A percentile compares a stretch with the other conserved stretches of the same genome.
Evolutionary conservation across 2,797 vertebrate genomes (phyloP).

Genomic region (Myotis pilosus): DNA sequence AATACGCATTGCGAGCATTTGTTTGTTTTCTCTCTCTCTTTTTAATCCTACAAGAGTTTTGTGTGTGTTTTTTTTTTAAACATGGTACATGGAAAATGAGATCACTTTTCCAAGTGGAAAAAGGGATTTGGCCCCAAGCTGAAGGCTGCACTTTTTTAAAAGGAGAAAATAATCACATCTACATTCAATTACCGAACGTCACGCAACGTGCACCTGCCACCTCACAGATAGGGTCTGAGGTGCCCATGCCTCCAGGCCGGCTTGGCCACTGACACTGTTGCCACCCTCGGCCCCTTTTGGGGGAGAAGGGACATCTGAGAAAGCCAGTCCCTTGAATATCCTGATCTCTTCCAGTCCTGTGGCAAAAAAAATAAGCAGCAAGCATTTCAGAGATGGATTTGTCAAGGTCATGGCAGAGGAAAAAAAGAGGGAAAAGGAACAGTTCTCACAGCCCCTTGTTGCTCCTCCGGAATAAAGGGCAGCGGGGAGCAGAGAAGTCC

Average conservation of each 20-base stretch:
- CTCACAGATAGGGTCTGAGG: constrained; percentile 14
- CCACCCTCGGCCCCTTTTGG: constrained; percentile 63
- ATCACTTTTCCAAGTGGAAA: constrained; percentile 74
- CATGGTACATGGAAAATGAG: constrained; percentile 81
- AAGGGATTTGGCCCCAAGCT: constrained; percentile 77
- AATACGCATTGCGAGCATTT: constrained; percentile 78
- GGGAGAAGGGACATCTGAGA: constrained; percentile 63
- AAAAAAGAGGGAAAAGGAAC: constrained; percentile 70
- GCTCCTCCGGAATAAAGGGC: constrained; percentile 84
- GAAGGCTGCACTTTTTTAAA: constrained; percentile 67
- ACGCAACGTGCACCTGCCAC: constrained; percentile 89
- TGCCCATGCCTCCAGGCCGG: background rate
- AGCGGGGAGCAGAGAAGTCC: constrained; percentile 79
- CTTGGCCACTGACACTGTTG: constrained; percentile 62
- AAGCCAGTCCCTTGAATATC: constrained; percentile 78
- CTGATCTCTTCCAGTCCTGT: constrained; percentile 77
- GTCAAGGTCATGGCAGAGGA: constrained; percentile 83
- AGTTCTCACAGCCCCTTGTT: constrained; percentile 80
- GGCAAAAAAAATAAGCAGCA: constrained; percentile 79
- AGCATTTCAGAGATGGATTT: constrained; percentile 85
- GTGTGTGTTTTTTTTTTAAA: constrained; percentile 31
- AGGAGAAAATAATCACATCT: constrained; percentile 67
- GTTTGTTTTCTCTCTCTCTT: constrained; percentile 79
- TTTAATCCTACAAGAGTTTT: constrained; percentile 75
- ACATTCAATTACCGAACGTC: constrained; percentile 84